Evolutionary conservation across 2,113 vertebrate species (phyloP), one percentile per base, ranked within the genome.

Genomic region (Ceratotherium simum): DNA sequence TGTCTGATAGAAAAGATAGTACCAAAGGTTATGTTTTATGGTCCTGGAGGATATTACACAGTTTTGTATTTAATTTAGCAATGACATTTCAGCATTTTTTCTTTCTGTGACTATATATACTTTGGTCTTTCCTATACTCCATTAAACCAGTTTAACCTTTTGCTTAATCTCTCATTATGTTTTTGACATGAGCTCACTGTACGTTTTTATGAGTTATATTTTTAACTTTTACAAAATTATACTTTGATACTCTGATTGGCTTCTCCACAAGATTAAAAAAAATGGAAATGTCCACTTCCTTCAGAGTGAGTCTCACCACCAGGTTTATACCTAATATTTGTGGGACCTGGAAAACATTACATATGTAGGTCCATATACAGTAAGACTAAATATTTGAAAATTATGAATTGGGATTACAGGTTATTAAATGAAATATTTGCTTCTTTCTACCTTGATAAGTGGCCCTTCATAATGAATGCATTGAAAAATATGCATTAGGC

Each of bases 41-140:
- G 79, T 60, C 65, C 51, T 75, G 17, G 10, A 87, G 18, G 80
- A 46, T 62, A 67, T 64, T 65, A 92, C 92, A 42, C 20, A 42
- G 27, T 48, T 94, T 90, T 78, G 69, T 69, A 75, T 70, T 94
- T 90, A 73, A 95, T 86, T 95, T 86, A 89, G 58, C 29, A 80
- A 36, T 39, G 54, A 6, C 64, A 84, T 87, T 82, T 92, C 51
- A 56, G 73, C 51, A 70, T 39, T 54, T 58, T 82, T 56, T 78
- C 14, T 64, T 51, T 39, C 39, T 87, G 23, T 95, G 6, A 21
- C 20, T 82, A 18, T 18, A 10, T 20, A n/a, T 23, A 83, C 14
- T 85, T 93, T 91, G 31, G 1, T 92, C 56, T 81, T 93, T 84
- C 9, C 16, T 92, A 27, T 48, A 91, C 11, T 23, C 6, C 8